Evolutionary conservation across 2,888 invertebrate species (phyloP), one percentile per base, ranked within the genome.

Genomic region (Athripsodes cinereus): DNA sequence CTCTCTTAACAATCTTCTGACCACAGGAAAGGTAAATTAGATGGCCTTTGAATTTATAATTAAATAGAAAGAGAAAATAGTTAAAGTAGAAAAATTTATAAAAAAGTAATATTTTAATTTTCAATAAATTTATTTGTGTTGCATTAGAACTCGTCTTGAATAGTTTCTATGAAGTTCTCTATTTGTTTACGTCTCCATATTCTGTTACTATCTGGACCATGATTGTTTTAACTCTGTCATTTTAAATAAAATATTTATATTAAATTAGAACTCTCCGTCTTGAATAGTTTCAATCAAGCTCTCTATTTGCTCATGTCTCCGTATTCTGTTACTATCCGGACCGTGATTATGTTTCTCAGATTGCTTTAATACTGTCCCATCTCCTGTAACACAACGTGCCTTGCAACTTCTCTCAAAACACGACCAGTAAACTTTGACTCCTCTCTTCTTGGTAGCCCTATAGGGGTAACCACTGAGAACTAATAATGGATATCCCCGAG

Each of bases 371-470:
- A 75, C 65, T 53, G 68, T 68, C 10, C 73, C 73, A 64, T 71
- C 69, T 49, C 72, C 71, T 2, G 75, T 66, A 0, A 75, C 73
- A 61, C 75, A 75, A 2, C 74, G 68, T 0, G 74, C 72, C 2
- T 73, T 70, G 61, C 75, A 75, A 18, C 22, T 22, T 26, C 57
- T 52, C 6, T 47, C 16, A 20, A 53, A 53, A 34, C 62, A 62
- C 1, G 60, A 53, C 62, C 62, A 62, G 52, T 79, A 79, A 2
- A 77, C 75, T 55, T 75, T 71, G 16, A 69, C 61, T 48, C 74
- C 75, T 56, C 79, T 73, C 18, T 73, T 70, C 67, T 76, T 78
- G 58, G 77, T 76, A 48, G 73, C 76, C 64, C 74, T 70, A 67
- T 68, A 78, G 44, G 70, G 71, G 64, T 69, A 71, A 20, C 75